phyloP scores from a whole-genome alignment of 2,113 vertebrate species.

The Mustelus asterias region DNA sequence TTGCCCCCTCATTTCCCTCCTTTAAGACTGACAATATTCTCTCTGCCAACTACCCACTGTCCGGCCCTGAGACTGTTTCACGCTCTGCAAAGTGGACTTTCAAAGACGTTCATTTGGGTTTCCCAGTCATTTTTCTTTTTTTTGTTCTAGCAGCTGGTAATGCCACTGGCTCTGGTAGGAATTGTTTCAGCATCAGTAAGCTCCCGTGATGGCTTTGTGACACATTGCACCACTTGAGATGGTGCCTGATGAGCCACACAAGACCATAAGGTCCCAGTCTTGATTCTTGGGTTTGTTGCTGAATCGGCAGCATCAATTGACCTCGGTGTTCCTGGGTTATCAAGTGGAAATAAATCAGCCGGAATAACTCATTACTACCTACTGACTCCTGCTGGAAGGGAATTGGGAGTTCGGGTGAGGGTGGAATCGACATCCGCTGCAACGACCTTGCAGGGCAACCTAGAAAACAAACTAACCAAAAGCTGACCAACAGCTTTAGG shows the following conservation, averaged over 20 bases:
- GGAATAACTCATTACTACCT: background rate
- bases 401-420: background rate
- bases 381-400: background rate
- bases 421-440: background rate
- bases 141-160: background rate
- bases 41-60: background rate
- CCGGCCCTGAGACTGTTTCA: background rate
- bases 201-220: background rate
- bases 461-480: background rate
- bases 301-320: background rate
- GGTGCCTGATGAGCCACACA: background rate
- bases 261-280: background rate
- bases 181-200: background rate
- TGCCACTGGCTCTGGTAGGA: background rate
- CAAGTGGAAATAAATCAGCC: constrained; percentile 10
- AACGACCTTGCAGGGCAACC: background rate
- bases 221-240: background rate
- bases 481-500: background rate
- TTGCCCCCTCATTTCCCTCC: no score
- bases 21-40: background rate
- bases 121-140: background rate
- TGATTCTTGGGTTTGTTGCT: background rate
- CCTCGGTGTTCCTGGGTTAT: background rate
- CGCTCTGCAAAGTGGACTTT: background rate
- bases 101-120: background rate